A percentile compares a stretch with the other conserved stretches of the same genome.
Evolutionary conservation across 53 echinoderm and acorn worm genomes (phyloP).

Genomic region (Stichopus horrens): DNA sequence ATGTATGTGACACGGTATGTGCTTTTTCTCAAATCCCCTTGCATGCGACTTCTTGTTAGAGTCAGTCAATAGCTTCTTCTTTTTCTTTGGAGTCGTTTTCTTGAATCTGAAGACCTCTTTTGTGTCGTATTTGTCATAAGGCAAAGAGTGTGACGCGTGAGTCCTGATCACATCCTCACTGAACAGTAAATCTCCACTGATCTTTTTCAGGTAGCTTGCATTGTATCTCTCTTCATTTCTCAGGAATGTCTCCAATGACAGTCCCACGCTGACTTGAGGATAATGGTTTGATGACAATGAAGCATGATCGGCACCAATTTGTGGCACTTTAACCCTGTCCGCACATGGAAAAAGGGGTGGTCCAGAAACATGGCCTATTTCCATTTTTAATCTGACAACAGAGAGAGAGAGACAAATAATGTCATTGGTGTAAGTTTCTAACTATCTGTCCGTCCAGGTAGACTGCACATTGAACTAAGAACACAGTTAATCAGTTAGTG

Average conservation of each 20-base stretch:
- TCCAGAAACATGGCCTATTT: constrained; percentile 52
- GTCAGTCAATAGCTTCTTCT: constrained; percentile 39
- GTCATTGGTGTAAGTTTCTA: no score
- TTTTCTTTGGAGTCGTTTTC: constrained; percentile 44
- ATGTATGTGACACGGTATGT: constrained; percentile 90
- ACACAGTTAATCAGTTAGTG: no score
- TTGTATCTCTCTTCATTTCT: constrained; percentile 58
- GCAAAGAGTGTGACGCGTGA: constrained; percentile 89
- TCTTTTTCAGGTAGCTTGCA: constrained; percentile 80
- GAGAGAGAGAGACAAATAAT: no score
- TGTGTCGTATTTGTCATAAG: constrained; percentile 68
- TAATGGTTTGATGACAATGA: not conserved
- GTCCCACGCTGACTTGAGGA: constrained; percentile 41
- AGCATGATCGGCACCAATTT: constrained; percentile 78
- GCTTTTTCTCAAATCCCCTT: constrained; percentile 77
- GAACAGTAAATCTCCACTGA: constrained; percentile 84
- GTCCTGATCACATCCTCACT: constrained; percentile 85
- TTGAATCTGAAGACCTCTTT: constrained; percentile 63
- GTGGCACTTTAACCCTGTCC: constrained; percentile 92
- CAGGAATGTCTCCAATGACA: constrained; percentile 35
- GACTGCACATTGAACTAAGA: no score
- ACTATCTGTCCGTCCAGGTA: no score
- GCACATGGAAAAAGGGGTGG: constrained; percentile 94
- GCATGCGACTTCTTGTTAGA: constrained; percentile 70
- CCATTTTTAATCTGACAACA: constrained; percentile 28